Percentiles rank a stretch among this genome's conserved stretches.
phyloP scores from a whole-genome alignment of 2,888 invertebrate genomes.

The Erebia epiphron region DNA sequence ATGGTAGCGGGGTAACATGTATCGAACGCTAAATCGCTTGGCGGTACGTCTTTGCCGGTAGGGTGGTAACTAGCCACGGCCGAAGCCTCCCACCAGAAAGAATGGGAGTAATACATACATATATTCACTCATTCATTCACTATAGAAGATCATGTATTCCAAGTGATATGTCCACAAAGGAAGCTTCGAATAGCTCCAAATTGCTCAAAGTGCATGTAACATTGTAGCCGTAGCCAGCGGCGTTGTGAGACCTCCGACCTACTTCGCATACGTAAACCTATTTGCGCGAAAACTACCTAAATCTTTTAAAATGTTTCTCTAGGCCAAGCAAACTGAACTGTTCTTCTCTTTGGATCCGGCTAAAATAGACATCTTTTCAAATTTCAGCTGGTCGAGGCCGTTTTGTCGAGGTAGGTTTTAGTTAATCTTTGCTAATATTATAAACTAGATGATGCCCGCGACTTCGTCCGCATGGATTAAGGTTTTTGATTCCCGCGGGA shows the following conservation, averaged over 20 bases:
- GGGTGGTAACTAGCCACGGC: no score
- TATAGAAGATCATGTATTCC: background rate
- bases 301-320: conserved; percentile 36
- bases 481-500: no score
- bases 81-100: no score
- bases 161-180: conserved; percentile 19
- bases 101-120: no score
- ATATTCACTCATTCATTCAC: background rate
- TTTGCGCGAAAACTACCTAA: conserved; percentile 33
- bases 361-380: conserved; percentile 22
- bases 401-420: background rate
- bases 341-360: conserved; percentile 17
- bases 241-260: conserved; percentile 35
- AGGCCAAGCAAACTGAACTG: conserved; percentile 29
- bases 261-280: conserved; percentile 37
- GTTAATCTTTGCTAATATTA: no score
- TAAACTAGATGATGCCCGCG: no score
- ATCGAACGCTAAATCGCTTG: no score
- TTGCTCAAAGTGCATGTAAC: conserved; percentile 31
- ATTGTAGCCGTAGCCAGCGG: conserved; percentile 33
- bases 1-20: no score
- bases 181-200: conserved; percentile 28
- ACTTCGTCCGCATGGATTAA: no score
- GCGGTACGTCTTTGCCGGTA: no score
- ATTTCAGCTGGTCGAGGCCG: conserved; percentile 16